Evolutionary conservation across 2,113 vertebrate species (phyloP), one percentile per base, ranked within the genome.

Genomic region (Tamias sibiricus): DNA sequence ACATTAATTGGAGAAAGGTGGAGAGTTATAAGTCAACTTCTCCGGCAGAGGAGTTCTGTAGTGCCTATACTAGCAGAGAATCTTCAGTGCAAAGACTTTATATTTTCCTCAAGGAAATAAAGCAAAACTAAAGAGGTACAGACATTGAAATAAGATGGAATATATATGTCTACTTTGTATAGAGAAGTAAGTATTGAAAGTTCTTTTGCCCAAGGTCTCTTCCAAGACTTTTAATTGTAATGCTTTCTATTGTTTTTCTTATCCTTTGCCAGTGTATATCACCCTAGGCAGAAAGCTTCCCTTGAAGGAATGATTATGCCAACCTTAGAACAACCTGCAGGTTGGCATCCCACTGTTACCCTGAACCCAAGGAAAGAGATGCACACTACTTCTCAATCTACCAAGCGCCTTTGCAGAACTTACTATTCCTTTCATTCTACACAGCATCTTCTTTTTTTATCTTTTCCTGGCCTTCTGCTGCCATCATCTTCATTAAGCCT

Each of bases 31-130:
- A 79, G 44, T 32, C 32, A 49, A 44, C 11, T 71, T 10, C 32
- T 77, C 14, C 54, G 68, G 42, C 14, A 52, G 1, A 87, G n/a
- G 4, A 26, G 26, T 30, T 82, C 28, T 37, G 17, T 28, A 71
- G 8, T 64, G 87, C 49, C 49, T 26, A 82, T 10, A 16, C 14
- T 75, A 59, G 40, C 47, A 88, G 28, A 92, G 26, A 95, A 57
- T 75, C 57, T 88, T 20, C 26, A 81, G 52, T 66, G 20, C 57
- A 66, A 4, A n/a, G 44, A 71, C 69, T 64, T 62, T 77, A 37
- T 81, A 74, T 87, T 80, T 91, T 81, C 11, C 42, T 76, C 62
- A n/a, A 69, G 59, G 85, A 87, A 69, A 74, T 37, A 64, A 90
- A 59, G 4, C 37, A 91, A 66, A 90, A 24, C 28, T 32, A 52